Evolutionary conservation across 2,113 vertebrate genomes (phyloP), one percentile per base, ranked within the genome.

Genomic region (Noctilio leporinus): DNA sequence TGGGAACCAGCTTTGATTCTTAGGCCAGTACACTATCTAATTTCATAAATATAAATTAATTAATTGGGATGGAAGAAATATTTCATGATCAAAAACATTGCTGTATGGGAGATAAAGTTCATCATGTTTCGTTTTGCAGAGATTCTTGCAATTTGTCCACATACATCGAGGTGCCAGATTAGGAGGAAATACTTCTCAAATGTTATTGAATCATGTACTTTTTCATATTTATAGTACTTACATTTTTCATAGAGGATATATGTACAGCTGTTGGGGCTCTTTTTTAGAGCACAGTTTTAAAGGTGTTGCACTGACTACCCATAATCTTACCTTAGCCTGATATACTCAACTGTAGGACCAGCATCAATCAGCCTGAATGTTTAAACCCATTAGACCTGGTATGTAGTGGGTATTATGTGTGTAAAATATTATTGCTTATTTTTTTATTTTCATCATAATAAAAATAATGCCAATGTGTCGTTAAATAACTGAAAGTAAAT

Each of bases 101-200:
- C 0, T 6, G 1, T 64, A 33, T n/a, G 6, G 59, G 26, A 1
- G 15, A 3, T 59, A 72, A 22, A 24, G 0, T 24, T 40, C 1
- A 12, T 28, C 0, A 0, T 40, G 0, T 53, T 5, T 86, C 14
- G 38, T 77, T 57, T 4, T 28, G 0, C 2, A 26, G 4, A 62
- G 33, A 12, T 20, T 86, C 9, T 24, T 62, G 24, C 16, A 24
- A 22, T 2, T 10, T 76, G 6, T 43, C 3, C 40, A 26, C 16
- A 47, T 35, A 35, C 4, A n/a, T 12, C 40, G 7, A 67, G 62
- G 4, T 40, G 8, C 8, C 57, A 91, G 10, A 55, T 84, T 65
- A n/a, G 4, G 53, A 73, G 9, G 47, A n/a, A 0, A 65, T 28
- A 57, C 3, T 69, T 64, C 12, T 80, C 20, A 69, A 72, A 62